phyloP scores from a whole-genome alignment of 37 sponge, comb jelly and placozoan species.

The Aplysina aerophoba region DNA sequence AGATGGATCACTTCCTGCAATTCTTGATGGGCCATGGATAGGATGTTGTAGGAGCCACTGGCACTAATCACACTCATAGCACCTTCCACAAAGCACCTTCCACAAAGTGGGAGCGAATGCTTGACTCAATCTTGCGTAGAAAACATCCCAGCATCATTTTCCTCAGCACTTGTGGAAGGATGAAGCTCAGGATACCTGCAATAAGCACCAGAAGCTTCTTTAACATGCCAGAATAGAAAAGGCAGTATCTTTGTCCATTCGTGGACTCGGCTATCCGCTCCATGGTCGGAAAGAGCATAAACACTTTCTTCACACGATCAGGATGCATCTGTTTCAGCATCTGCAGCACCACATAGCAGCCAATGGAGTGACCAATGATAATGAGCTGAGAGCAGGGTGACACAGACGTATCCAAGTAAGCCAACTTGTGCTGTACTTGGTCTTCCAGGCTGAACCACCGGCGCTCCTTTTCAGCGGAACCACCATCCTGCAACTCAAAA shows the following conservation, averaged over 20 bases:
- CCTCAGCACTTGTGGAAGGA: background rate
- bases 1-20: conserved; percentile 53
- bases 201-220: conserved; percentile 10
- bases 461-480: background rate
- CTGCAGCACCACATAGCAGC: conserved; percentile 74
- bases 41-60: conserved; percentile 51
- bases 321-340: conserved; percentile 55
- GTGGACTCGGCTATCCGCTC: conserved; percentile 68
- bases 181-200: conserved; percentile 30
- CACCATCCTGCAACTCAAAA: background rate
- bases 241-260: conserved; percentile 32
- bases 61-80: conserved; percentile 42
- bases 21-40: conserved; percentile 65
- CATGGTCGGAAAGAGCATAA: conserved; percentile 77
- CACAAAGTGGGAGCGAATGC: conserved; percentile 34
- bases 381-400: conserved; percentile 21
- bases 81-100: conserved; percentile 22
- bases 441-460: conserved; percentile 70
- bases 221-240: conserved; percentile 41
- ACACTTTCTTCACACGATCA: conserved; percentile 42
- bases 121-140: background rate
- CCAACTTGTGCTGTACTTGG: conserved; percentile 81
- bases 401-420: conserved; percentile 50
- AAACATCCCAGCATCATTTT: background rate
- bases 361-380: conserved; percentile 86